phyloP scores from a whole-genome alignment of 2,888 invertebrate genomes.

The Andrena minutula region DNA sequence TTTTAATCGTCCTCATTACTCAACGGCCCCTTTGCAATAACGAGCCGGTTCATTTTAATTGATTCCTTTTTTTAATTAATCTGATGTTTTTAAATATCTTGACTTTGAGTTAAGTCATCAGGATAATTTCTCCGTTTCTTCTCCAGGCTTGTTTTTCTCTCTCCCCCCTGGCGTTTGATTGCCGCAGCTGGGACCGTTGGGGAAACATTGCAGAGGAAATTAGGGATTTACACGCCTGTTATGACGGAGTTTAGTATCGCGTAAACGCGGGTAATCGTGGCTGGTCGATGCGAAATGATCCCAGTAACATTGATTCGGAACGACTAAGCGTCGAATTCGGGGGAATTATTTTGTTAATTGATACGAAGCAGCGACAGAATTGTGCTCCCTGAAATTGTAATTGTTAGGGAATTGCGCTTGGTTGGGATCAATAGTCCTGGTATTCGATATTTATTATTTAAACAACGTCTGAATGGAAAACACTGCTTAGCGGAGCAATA shows the following conservation, averaged over 20 bases:
- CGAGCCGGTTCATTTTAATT: neutral
- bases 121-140: neutral
- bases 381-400: conserved; percentile 16
- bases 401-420: conserved; percentile 10
- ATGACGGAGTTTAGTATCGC: conserved; percentile 14
- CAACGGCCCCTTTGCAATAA: too few species aligned
- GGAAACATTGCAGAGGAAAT: conserved; percentile 8
- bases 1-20: too few species aligned
- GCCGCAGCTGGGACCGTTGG: neutral
- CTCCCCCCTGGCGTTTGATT: neutral
- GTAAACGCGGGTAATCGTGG: conserved; percentile 28
- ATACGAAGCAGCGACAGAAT: conserved; percentile 9
- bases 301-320: neutral
- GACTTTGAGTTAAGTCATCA: neutral
- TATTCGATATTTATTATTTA: neutral
- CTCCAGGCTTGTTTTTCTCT: neutral
- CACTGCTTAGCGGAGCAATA: neutral
- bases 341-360: conserved; percentile 46
- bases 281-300: conserved; percentile 14
- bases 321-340: conserved; percentile 31
- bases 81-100: neutral
- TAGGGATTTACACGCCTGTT: conserved; percentile 6
- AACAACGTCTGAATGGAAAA: neutral
- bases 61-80: neutral
- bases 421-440: neutral